Base-by-base conservation (phyloP, 2,113 vertebrate genomes). In the Nannospalax galili region DNA sequence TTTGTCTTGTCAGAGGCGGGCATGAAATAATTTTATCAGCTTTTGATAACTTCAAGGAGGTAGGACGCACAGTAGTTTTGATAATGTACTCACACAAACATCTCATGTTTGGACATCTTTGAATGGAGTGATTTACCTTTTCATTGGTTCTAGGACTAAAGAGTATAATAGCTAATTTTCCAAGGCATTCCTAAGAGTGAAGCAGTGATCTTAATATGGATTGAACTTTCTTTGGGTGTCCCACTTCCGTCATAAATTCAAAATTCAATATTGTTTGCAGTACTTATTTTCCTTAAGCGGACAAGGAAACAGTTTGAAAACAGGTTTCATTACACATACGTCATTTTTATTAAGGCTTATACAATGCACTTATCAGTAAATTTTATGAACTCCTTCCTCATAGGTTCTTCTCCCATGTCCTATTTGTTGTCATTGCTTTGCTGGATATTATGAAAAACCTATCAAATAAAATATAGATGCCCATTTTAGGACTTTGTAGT, bases 31-130 rank as follows among this genome's bases (percentile, higher is more conserved):
- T 99, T 96, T 97, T 99, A 48, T 98, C 99, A 0, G 99, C 99
- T 0, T 99, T 99, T 0, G 99, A 99, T 97, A 99, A 99, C 99
- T 99, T 99, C 95, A 99, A 99, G 98, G 99, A 99, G 98, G 99
- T 99, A 98, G 5, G 98, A 96, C 30, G 9, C 1, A 85, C 67
- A 72, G 24, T 78, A 58, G 80, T 32, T 91, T 89, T 84, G 0
- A 1, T 5, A 22, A 35, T 89, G 6, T 10, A 0, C 1, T 5
- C 24, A 1, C 0, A 6, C 5, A 58, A 4, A 26, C 69, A 37
- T 79, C 85, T 80, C 45, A 0, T 0, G 2, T 75, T 45, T 79
- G 0, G 0, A 14, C 9, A 69, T 1, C 37, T 40, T 69, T 62
- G 56, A 95, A 78, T 2, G 45, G 56, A 93, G 58, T 89, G 52